These are phyloP conservation scores for Tenebrio molitor DNA, from an alignment of 1,140 invertebrate genomes.

Conservation along the genomic window DNA sequence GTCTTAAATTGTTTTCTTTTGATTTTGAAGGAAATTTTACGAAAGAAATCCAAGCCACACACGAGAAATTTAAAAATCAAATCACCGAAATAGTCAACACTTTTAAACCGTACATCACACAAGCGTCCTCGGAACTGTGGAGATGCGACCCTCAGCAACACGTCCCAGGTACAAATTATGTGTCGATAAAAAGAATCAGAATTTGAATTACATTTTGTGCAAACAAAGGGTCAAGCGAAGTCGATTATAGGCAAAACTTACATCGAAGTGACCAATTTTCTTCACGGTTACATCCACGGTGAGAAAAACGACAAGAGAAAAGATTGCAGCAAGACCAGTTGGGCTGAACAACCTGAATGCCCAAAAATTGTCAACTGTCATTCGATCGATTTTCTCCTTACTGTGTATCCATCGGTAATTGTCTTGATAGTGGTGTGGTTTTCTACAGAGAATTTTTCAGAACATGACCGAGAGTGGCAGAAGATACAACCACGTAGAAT, in stretches of 20 bases:
- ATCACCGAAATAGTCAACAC: constrained; percentile 75
- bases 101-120: constrained; percentile 74
- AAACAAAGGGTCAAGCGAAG: neutral
- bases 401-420: constrained; percentile 66
- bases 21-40: constrained; percentile 76
- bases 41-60: constrained; percentile 73
- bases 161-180: constrained; percentile 70
- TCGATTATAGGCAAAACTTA: constrained; percentile 74
- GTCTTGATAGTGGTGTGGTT: neutral
- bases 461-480: neutral
- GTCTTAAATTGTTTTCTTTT: constrained; percentile 43
- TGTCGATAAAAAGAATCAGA: no score
- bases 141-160: constrained; percentile 80
- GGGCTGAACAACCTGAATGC: constrained; percentile 77
- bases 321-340: no score
- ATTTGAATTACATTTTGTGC: no score
- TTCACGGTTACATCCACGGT: constrained; percentile 90
- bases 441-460: constrained; percentile 31
- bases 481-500: constrained; percentile 72
- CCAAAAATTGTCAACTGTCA: constrained; percentile 79
- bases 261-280: constrained; percentile 79
- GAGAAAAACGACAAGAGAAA: no score
- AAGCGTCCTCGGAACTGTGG: constrained; percentile 77
- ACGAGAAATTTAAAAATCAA: constrained; percentile 76
- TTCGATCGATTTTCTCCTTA: constrained; percentile 74